Evolutionary conservation across 2,797 vertebrate species (phyloP).

Genomic region (Cyprinodon diabolis): DNA sequence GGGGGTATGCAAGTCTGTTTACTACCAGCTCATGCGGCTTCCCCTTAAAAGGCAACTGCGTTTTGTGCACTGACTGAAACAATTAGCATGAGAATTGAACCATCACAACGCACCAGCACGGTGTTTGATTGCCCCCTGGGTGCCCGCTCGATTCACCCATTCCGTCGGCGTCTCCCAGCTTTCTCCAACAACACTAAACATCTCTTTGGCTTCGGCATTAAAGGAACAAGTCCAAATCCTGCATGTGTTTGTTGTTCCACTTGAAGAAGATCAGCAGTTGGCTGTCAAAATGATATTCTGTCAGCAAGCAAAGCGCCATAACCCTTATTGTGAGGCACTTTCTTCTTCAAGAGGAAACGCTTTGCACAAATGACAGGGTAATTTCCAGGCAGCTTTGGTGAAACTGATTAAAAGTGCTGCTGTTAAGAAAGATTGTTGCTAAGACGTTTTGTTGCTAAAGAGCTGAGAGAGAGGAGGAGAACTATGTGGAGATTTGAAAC

Average conservation of each 20-base stretch:
- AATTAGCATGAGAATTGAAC: slow-evolving; percentile 84
- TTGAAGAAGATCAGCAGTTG: slow-evolving; percentile 61
- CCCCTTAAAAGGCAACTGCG: slow-evolving; percentile 56
- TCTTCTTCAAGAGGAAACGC: slow-evolving; percentile 27
- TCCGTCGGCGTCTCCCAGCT: slow-evolving; percentile 43
- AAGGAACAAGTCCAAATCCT: slow-evolving; percentile 57
- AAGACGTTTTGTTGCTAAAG: slow-evolving; percentile 8
- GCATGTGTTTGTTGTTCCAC: slow-evolving; percentile 42
- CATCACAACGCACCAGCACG: slow-evolving; percentile 70
- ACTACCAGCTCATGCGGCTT: slow-evolving; percentile 41
- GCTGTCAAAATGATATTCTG: slow-evolving; percentile 60
- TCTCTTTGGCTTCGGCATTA: slow-evolving; percentile 58
- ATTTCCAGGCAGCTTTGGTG: slow-evolving; percentile 32
- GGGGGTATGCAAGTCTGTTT: slow-evolving; percentile 75
- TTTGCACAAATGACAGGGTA: slow-evolving; percentile 15
- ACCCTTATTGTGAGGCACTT: slow-evolving; percentile 42
- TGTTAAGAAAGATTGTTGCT: slow-evolving; percentile 10
- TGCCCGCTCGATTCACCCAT: slow-evolving; percentile 47
- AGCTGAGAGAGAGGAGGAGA: neutral
- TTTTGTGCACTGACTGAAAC: slow-evolving; percentile 75
- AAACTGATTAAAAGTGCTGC: slow-evolving; percentile 34
- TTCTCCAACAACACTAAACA: slow-evolving; percentile 40
- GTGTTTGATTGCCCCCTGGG: slow-evolving; percentile 70
- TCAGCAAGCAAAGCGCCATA: slow-evolving; percentile 35
- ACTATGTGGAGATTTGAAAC: neutral